phyloP scores from a whole-genome alignment of 2,113 vertebrate species.

The Condylura cristata region DNA sequence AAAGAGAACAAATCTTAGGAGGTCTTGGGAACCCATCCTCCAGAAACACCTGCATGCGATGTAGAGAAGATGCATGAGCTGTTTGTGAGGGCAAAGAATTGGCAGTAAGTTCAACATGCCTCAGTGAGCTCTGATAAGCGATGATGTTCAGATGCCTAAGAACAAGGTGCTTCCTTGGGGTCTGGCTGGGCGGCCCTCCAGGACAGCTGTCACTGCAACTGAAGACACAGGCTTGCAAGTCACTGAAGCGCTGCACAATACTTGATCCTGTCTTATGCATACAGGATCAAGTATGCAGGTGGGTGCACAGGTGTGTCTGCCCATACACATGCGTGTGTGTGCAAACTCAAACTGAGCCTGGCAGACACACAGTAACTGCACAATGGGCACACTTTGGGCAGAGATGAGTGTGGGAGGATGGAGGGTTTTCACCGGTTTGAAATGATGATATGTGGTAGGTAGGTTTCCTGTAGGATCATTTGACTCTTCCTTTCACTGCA shows the following conservation, averaged over 20 bases:
- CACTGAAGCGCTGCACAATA: neutral
- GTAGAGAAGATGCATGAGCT: neutral
- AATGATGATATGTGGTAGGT: neutral
- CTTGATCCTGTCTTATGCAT: neutral
- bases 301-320: neutral
- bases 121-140: neutral
- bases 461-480: no score
- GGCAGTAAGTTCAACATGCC: neutral
- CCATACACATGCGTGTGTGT: neutral
- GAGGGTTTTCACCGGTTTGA: neutral
- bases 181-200: neutral
- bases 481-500: no score
- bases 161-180: neutral
- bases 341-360: neutral
- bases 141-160: neutral
- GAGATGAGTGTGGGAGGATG: neutral
- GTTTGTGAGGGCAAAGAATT: neutral
- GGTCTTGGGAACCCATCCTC: neutral
- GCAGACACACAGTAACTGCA: neutral
- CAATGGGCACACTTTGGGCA: neutral
- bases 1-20: neutral
- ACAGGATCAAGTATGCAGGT: no score
- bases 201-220: neutral
- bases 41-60: neutral
- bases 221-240: neutral